These are phyloP conservation scores for Daboia siamensis DNA, from an alignment of 2,113 vertebrate genomes.

Conservation along the genomic window DNA sequence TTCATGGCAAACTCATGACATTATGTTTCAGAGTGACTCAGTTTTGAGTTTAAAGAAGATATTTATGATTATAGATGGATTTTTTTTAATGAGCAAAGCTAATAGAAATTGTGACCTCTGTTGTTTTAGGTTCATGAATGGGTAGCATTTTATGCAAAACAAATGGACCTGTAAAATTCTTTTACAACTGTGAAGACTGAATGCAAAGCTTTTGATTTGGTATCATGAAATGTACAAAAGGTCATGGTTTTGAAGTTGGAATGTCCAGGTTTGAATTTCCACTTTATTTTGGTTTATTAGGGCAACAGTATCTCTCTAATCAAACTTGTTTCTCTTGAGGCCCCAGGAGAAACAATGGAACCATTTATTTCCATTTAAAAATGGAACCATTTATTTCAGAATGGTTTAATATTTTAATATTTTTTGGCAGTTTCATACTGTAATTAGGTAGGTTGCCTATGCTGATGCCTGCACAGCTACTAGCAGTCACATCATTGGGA, in stretches of 20 bases:
- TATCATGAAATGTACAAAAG: background rate
- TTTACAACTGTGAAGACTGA: background rate
- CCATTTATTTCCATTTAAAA: background rate
- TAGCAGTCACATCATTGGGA: slow-evolving; percentile 56
- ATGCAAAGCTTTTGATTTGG: background rate
- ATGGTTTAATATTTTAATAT: background rate
- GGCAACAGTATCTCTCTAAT: background rate
- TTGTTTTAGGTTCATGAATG: slow-evolving; percentile 22
- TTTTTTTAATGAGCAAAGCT: slow-evolving; percentile 13
- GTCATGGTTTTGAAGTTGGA: background rate
- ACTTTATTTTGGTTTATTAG: background rate
- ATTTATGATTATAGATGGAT: background rate
- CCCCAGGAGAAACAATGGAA: background rate
- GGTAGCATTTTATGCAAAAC: slow-evolving; percentile 9
- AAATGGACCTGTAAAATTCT: slow-evolving; percentile 14
- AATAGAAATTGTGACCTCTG: background rate
- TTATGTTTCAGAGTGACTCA: background rate
- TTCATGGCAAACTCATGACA: background rate
- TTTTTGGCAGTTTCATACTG: background rate
- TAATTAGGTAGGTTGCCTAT: slow-evolving; percentile 44
- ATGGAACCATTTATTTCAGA: background rate
- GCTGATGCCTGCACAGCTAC: slow-evolving; percentile 54
- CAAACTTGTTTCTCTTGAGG: background rate
- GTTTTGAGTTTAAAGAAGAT: background rate
- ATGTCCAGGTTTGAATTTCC: background rate